Evolutionary conservation across 2,113 vertebrate species (phyloP), one percentile per base, ranked within the genome.

Genomic region (Archilochus colubris): DNA sequence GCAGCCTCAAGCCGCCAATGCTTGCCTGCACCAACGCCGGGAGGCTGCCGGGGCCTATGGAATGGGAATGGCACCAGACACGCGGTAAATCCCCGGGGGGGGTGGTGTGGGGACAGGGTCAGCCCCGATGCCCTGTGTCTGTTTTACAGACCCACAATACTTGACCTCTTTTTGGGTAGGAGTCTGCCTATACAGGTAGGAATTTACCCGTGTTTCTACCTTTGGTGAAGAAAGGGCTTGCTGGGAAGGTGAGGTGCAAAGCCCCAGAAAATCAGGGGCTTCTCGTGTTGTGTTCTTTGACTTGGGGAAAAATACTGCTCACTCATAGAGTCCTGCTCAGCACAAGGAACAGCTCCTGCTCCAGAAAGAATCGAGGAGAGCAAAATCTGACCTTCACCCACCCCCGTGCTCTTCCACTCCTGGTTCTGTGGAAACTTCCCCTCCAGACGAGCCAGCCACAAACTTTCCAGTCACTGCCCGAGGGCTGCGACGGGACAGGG

Each of bases 41-140:
- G 30, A 4, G 8, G 15, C 73, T 30, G 30, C 54, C 14, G 4
- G 19, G 92, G 93, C 88, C 90, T 91, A 27, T 2, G 14, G 50
- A 13, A 0, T 10, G 43, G 8, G 25, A 61, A 46, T 4, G 3
- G 44, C 5, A 3, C 14, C 10, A 3, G 33, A 5, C 46, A 4
- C 1, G 50, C 2, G 5, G 33, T 25, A 8, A 27, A 9, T 11
- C 12, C 21, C 6, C 10, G 11, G 11, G 40, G 40, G 40, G 40
- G 40, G 40, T 5, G 40, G 40, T 40, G 40, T 40, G 36, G 48
- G n/a, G 7, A 3, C 17, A 33, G 15, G 28, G 23, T 13, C 31
- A 22, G n/a, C 17, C 19, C 33, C 10, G 57, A 16, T 55, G 43
- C 43, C 18, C 43, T 18, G 55, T 38, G n/a, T 5, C 2, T 19